Evolutionary conservation across 2,888 invertebrate species (phyloP).

Genomic region (Ptilodon capucinus): DNA sequence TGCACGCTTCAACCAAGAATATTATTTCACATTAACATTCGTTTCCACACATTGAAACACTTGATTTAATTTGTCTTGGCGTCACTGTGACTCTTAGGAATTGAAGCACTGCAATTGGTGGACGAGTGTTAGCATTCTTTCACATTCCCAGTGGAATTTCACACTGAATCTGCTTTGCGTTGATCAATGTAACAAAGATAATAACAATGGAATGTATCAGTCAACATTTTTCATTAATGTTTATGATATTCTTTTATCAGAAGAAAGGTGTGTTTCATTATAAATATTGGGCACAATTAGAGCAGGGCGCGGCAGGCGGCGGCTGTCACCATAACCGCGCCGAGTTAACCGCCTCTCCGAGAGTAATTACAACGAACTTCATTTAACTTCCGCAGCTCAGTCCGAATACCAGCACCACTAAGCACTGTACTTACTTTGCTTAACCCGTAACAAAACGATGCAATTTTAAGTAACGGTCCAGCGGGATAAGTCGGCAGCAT

Average conservation of each 20-base stretch:
- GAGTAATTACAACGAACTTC: slow-evolving; percentile 78
- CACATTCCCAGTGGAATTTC: too few relatives aligned
- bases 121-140: too few relatives aligned
- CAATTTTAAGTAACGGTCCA: slow-evolving; percentile 71
- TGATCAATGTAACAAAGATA: too few relatives aligned
- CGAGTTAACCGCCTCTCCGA: slow-evolving; percentile 70
- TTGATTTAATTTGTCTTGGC: too few relatives aligned
- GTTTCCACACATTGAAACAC: too few relatives aligned
- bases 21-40: too few relatives aligned
- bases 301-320: slow-evolving; percentile 44
- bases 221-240: not conserved
- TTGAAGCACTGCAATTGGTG: too few relatives aligned
- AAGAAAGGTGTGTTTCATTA: slow-evolving; percentile 37
- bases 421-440: slow-evolving; percentile 72
- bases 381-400: slow-evolving; percentile 77
- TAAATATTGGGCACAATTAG: slow-evolving; percentile 58
- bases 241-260: slow-evolving; percentile 16
- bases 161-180: too few relatives aligned
- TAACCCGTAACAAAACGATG: slow-evolving; percentile 72
- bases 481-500: slow-evolving; percentile 55
- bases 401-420: slow-evolving; percentile 73
- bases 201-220: too few relatives aligned
- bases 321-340: slow-evolving; percentile 67
- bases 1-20: too few relatives aligned
- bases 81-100: too few relatives aligned